Base-by-base conservation (phyloP, 2,888 invertebrate genomes). In the Meta bourneti region DNA sequence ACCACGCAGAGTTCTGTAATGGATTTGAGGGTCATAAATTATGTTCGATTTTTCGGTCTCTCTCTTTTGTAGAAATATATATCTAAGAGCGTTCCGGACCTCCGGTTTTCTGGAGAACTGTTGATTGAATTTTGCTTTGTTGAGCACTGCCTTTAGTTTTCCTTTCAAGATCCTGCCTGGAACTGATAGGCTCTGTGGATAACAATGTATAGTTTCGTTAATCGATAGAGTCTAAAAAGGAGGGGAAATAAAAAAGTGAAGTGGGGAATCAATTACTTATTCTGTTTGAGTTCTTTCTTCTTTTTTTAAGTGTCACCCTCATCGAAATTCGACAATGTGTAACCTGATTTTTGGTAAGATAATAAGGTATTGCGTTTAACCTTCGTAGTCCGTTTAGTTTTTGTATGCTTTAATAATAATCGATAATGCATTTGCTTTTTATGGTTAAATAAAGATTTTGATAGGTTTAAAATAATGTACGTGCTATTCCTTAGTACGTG, bases 21-120 rank as follows among this genome's bases (percentile, higher is more conserved):
- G 90, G 90, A 90, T 90, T 89, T 13, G 11, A 54, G 20, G 79
- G 49, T 80, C 90, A 90, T 90, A 84, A 90, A 90, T 90, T 84
- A 90, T 34, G 54, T 84, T 90, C 84, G 90, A 90, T 90, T 85
- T 84, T 90, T 80, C 71, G 48, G 71, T 34, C 77, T 34, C 34
- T 34, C 34, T 19, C 79, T 79, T 84, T 90, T 84, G 79, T 84
- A 16, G 51, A 81, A 81, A 77, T 82, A 74, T 82, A 82, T 78
- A 78, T 86, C 79, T 79, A 20, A n/a, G 52, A 51, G 7, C 34
- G 34, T 34, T 34, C 34, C 52, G 51, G 61, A 61, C 16, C 49
- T 71, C n/a, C 70, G 52, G 79, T 84, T 83, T 90, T 51, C 49
- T 9, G 16, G 80, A 9, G 78, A 90, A 79, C 61, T 78, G 72